Base-by-base conservation (phyloP, 2,888 invertebrate genomes). In the Hermodice carunculata region DNA sequence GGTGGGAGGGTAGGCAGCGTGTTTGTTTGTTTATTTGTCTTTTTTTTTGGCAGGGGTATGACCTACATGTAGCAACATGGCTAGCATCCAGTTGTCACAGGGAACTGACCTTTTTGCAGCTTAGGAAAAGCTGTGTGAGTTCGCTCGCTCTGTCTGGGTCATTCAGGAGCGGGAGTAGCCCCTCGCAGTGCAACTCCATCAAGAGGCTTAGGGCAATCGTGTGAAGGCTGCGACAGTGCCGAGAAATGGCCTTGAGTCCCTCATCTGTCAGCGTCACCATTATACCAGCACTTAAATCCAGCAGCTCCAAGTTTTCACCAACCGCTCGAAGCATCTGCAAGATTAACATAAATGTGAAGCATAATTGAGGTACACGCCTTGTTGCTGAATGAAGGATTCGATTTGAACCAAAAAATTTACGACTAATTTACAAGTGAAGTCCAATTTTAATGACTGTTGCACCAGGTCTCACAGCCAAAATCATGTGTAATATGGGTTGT, bases 261-360 rank as follows among this genome's bases (percentile, higher is more conserved):
- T 69, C 68, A 51, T 83, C 82, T 17, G 81, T 79, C 40, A 83
- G 61, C 22, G 62, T 46, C 2, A 67, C 67, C 31, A 56, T 69
- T 17, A 77, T 65, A 44, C 78, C 71, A 2, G 81, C 81, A 70
- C 81, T 79, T 44, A 83, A 63, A 64, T 83, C 81, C 31, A 83
- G 61, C 17, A 67, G 57, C 6, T 67, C 61, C 31, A 83, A 61
- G 11, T 69, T 63, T 3, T 53, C 51, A 11, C 83, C 83, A 24
- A 80, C 70, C 32, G 75, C 65, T 29, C 75, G 59, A 29, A 82
- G 60, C 28, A 82, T 76, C 82, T 81, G 69, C 17, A 59, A 46
- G 26, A 17, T n/a, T n/a, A n/a, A n/a, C n/a, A n/a, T n/a, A n/a
- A n/a, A n/a, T n/a, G n/a, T n/a, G n/a, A n/a, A n/a, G n/a, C n/a